These are phyloP conservation scores for Eupeodes latifasciatus DNA, from an alignment of 2,888 invertebrate genomes.

Conservation along the genomic window DNA sequence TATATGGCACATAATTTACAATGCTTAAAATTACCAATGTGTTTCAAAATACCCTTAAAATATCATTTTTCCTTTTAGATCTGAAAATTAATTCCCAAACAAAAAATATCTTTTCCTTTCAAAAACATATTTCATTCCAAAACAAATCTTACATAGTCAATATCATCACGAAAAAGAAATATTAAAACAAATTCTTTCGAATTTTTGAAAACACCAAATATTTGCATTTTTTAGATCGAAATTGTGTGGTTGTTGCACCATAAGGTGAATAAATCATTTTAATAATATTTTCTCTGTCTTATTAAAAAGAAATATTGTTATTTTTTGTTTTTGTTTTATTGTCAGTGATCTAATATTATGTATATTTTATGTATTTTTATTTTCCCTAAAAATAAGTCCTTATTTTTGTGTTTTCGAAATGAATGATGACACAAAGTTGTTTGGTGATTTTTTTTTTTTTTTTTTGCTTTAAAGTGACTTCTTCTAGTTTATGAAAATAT, in stretches of 20 bases:
- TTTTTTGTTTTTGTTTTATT: not conserved
- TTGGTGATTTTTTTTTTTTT: not conserved
- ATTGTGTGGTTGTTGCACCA: not conserved
- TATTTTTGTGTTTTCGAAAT: not conserved
- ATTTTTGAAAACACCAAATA: not conserved
- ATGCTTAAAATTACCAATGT: no score
- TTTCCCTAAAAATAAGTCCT: constrained; percentile 12
- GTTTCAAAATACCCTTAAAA: no score
- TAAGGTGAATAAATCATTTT: not conserved
- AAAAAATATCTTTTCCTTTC: no score
- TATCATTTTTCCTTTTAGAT: no score
- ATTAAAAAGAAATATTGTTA: not conserved
- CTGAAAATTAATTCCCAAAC: no score
- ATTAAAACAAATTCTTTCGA: not conserved
- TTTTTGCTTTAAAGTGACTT: not conserved
- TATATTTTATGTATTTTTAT: no score
- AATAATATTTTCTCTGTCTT: not conserved
- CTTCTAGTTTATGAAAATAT: not conserved
- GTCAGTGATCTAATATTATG: not conserved
- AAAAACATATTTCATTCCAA: no score
- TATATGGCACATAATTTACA: no score
- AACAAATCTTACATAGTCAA: no score
- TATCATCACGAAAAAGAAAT: no score
- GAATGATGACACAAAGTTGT: constrained; percentile 11
- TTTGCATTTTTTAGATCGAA: not conserved